Base-by-base conservation (phyloP, 2,797 vertebrate species). In the Typhlichthys eigenmanni region DNA sequence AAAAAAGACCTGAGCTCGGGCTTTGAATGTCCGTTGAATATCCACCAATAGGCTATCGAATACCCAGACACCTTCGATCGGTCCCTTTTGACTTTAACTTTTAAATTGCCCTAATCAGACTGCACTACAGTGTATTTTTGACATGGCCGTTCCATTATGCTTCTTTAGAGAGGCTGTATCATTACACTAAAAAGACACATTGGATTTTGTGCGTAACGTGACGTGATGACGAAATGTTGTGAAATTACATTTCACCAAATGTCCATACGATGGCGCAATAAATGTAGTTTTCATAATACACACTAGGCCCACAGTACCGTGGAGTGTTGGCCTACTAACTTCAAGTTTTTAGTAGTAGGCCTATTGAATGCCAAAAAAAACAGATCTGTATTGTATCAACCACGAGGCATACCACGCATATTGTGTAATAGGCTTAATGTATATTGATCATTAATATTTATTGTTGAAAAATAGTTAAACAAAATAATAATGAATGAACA, bases 361-460 rank as follows among this genome's bases (percentile, higher is more conserved):
- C 24, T 29, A 43, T 38, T 38, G 38, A 38, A 38, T 43, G 38
- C 9, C 38, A 43, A 7, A 43, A 43, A 29, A 43, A 8, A 43
- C 9, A 43, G 7, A 43, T 43, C 8, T 9, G n/a, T 8, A 13
- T 4, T 51, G n/a, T 55, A 55, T 8, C 34, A 51, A 14, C n/a
- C 14, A 49, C 32, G 13, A 24, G 52, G 3, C 52, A 24, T 29
- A 54, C 29, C 13, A 55, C 13, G 29, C 9, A 55, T 16, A 11
- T 7, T 13, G 9, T 59, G 57, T 13, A 50, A 65, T 32, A 64
- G 66, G 4, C 24, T 29, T 29, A 29, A 4, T 29, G 24, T 65
- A 71, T 80, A 80, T 82, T 83, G 79, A 85, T 67, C 74, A 65
- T 79, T 68, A 74, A 85, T 88, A 72, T 91, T 93, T 91, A 91